A percentile compares a stretch with the other conserved stretches of the same genome.
These are phyloP conservation scores for Heliconius aoede DNA, from an alignment of 2,888 invertebrate genomes.

Conservation along the genomic window DNA sequence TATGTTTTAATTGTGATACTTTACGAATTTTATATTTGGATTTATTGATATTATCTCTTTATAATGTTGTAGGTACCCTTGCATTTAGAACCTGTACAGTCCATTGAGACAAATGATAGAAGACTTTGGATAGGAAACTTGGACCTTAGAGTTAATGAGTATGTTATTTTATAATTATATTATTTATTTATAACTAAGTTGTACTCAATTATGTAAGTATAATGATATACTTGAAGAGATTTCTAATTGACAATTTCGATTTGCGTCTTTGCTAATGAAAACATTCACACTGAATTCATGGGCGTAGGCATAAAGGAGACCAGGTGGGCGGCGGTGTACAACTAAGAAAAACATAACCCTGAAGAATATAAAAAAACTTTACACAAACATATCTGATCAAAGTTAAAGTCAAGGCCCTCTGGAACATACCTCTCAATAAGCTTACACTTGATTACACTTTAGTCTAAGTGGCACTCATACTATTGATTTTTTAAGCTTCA, in stretches of 20 bases:
- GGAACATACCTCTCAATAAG: too few relatives aligned
- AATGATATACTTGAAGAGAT: background rate
- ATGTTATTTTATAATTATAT: constrained; percentile 80
- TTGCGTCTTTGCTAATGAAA: background rate
- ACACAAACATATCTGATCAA: too few relatives aligned
- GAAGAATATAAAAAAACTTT: too few relatives aligned
- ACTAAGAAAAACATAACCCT: too few relatives aligned
- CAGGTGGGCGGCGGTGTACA: too few relatives aligned
- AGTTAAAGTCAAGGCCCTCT: too few relatives aligned
- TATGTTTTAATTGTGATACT: background rate
- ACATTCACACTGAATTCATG: background rate
- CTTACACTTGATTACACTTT: too few relatives aligned
- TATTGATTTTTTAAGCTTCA: too few relatives aligned
- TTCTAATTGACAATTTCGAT: background rate
- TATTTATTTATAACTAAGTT: background rate
- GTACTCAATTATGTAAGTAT: background rate
- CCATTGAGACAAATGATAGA: constrained; percentile 84
- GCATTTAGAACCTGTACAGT: constrained; percentile 82
- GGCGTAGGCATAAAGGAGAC: too few relatives aligned
- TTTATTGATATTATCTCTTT: background rate
- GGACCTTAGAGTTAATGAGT: constrained; percentile 96
- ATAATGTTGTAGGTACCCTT: constrained; percentile 72
- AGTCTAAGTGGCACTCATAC: too few relatives aligned
- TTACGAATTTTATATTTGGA: background rate
- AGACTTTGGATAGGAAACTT: constrained; percentile 97